Evolutionary conservation across 2,888 invertebrate species (phyloP).

Genomic region (Agrotis segetum): DNA sequence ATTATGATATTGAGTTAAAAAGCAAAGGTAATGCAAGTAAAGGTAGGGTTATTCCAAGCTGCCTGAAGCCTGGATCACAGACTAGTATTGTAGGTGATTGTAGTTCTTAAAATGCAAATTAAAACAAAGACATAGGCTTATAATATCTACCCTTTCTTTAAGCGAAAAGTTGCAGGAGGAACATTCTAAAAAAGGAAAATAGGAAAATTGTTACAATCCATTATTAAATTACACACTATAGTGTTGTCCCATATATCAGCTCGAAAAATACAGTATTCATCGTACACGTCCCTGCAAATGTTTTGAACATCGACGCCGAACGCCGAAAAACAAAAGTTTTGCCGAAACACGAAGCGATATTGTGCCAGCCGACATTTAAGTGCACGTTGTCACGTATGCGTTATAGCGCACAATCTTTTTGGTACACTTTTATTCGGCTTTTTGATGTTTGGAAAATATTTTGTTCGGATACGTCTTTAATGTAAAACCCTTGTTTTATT

Average conservation of each 20-base stretch:
- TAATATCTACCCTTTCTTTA: neutral
- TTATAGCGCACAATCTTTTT: conserved; percentile 28
- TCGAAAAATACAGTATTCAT: conserved; percentile 41
- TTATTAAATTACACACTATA: conserved; percentile 20
- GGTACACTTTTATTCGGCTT: conserved; percentile 16
- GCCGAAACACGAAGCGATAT: conserved; percentile 46
- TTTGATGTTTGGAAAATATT: conserved; percentile 16
- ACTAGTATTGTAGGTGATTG: too few species aligned
- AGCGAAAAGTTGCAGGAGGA: too few species aligned
- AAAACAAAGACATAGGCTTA: too few species aligned
- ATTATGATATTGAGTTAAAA: too few species aligned
- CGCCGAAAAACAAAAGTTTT: conserved; percentile 54
- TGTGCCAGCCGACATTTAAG: conserved; percentile 39
- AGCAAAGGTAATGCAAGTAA: too few species aligned
- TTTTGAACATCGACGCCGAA: conserved; percentile 38
- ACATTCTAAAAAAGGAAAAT: neutral
- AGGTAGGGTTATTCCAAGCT: too few species aligned
- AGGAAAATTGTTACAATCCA: conserved; percentile 9
- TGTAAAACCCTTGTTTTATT: neutral
- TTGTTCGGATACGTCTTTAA: neutral
- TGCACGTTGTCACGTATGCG: conserved; percentile 48
- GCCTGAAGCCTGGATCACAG: too few species aligned
- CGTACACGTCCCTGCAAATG: conserved; percentile 28
- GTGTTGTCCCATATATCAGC: conserved; percentile 49
- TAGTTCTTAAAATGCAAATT: too few species aligned